Percentiles rank a stretch among this genome's conserved stretches.
These are phyloP conservation scores for Percopsis transmontana DNA, from an alignment of 2,113 vertebrate genomes.

Conservation along the genomic window DNA sequence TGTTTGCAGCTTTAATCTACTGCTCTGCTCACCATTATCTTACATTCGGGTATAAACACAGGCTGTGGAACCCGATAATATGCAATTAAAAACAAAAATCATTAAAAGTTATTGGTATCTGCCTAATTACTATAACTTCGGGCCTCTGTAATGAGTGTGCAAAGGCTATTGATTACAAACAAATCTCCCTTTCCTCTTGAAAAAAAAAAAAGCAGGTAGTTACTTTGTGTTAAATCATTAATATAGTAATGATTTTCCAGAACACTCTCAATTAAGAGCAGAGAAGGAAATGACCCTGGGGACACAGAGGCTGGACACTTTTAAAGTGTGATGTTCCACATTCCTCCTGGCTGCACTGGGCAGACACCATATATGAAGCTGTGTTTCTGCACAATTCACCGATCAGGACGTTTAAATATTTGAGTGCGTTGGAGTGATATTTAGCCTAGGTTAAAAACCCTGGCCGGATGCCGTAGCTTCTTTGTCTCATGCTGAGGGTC, in stretches of 20 bases:
- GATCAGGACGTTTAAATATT: background rate
- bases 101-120: constrained; percentile 84
- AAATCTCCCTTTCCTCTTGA: constrained; percentile 80
- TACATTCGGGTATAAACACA: constrained; percentile 77
- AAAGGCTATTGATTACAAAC: constrained; percentile 78
- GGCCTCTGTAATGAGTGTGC: constrained; percentile 79
- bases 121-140: constrained; percentile 85
- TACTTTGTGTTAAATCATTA: constrained; percentile 86
- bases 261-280: constrained; percentile 83
- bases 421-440: background rate
- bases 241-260: constrained; percentile 85
- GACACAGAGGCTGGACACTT: constrained; percentile 71
- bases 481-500: too few species aligned
- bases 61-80: constrained; percentile 75
- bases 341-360: constrained; percentile 64
- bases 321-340: constrained; percentile 79
- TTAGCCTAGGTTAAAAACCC: too few species aligned
- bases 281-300: constrained; percentile 79
- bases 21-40: constrained; percentile 71
- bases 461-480: too few species aligned
- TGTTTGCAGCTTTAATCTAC: constrained; percentile 17
- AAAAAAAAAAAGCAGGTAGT: constrained; percentile 80
- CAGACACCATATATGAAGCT: constrained; percentile 59
- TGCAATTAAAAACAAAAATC: constrained; percentile 83
- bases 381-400: constrained; percentile 69